Percentiles rank a stretch among this genome's conserved stretches.
phyloP scores from a whole-genome alignment of 1,140 invertebrate species.

The Formica exsecta region DNA sequence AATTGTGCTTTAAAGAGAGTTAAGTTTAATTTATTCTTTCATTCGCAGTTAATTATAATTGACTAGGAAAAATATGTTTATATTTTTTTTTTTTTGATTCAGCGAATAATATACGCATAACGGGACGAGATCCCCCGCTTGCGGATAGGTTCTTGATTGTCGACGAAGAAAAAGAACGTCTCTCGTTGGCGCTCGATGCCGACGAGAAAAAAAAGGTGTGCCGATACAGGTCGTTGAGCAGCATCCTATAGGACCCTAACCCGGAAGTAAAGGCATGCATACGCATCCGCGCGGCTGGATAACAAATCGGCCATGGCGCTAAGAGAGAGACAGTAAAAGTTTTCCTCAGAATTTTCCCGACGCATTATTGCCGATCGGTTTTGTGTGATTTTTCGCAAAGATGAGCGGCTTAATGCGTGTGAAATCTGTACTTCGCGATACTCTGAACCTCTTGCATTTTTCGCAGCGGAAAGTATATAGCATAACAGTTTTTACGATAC shows the following conservation, averaged over 20 bases:
- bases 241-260: conserved; percentile 75
- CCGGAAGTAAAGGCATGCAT: conserved; percentile 84
- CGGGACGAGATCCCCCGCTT: conserved; percentile 52
- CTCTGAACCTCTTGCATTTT: conserved; percentile 25
- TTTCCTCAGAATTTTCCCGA: conserved; percentile 76
- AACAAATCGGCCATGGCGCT: conserved; percentile 85
- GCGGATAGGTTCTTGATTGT: conserved; percentile 73
- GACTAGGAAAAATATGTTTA: not conserved
- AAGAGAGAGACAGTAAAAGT: conserved; percentile 82
- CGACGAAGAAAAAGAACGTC: conserved; percentile 76
- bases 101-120: conserved; percentile 34
- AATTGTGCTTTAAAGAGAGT: not conserved
- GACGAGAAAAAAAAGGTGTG: conserved; percentile 73
- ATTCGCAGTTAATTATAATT: not conserved
- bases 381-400: conserved; percentile 60
- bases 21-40: not conserved
- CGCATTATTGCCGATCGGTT: conserved; percentile 76
- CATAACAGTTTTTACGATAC: conserved; percentile 26
- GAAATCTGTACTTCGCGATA: conserved; percentile 45
- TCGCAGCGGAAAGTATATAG: conserved; percentile 31
- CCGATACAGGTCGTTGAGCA: conserved; percentile 78
- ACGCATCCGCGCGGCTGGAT: conserved; percentile 84
- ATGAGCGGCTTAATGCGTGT: conserved; percentile 54
- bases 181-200: conserved; percentile 64
- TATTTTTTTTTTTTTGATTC: conserved; percentile 17